Evolutionary conservation across 2,888 invertebrate species (phyloP).

Genomic region (Dichetophora obliterata): DNA sequence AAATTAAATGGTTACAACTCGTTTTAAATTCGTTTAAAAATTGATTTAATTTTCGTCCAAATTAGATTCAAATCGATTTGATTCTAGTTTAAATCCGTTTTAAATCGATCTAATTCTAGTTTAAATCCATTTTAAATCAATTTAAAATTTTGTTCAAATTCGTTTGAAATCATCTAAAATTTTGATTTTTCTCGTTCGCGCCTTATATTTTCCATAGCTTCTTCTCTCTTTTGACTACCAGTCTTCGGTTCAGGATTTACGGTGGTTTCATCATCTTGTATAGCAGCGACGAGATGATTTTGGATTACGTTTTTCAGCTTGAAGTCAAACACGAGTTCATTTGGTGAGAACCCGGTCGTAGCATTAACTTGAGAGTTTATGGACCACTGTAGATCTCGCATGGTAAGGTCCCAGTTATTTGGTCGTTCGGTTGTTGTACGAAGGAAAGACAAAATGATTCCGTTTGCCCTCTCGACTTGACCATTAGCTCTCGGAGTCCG

Average conservation of each 20-base stretch:
- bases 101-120: too few relatives aligned
- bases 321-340: conserved; percentile 44
- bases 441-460: conserved; percentile 49
- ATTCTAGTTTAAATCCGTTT: too few relatives aligned
- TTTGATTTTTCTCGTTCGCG: background rate
- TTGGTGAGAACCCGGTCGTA: conserved; percentile 38
- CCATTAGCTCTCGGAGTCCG: too few relatives aligned
- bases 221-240: background rate
- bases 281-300: conserved; percentile 14
- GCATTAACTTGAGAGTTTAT: conserved; percentile 37
- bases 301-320: too few relatives aligned
- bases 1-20: too few relatives aligned
- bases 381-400: conserved; percentile 41
- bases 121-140: too few relatives aligned
- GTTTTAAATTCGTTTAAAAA: too few relatives aligned
- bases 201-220: background rate
- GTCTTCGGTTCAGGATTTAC: background rate
- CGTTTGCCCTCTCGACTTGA: too few relatives aligned
- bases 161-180: too few relatives aligned
- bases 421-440: conserved; percentile 40
- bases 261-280: conserved; percentile 35
- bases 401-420: conserved; percentile 39
- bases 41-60: too few relatives aligned
- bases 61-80: too few relatives aligned
- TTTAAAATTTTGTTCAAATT: too few relatives aligned